A percentile compares a stretch with the other conserved stretches of the same genome.
phyloP scores from a whole-genome alignment of 1,140 invertebrate genomes.

The Bacillus rossius region DNA sequence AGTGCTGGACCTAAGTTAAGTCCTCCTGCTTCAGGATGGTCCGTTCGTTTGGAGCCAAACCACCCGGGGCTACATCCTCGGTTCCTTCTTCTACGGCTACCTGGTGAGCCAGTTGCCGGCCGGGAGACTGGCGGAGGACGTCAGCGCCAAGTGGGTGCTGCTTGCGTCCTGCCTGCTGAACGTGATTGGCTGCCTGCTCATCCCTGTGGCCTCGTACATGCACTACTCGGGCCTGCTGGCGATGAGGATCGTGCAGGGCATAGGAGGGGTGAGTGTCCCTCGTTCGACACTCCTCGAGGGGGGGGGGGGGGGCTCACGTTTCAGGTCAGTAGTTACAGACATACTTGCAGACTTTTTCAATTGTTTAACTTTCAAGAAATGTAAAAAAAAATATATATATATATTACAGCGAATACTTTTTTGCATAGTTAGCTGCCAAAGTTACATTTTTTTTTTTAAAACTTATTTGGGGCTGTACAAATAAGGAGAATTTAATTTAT shows the following conservation, averaged over 20 bases:
- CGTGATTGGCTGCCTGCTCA: constrained; percentile 62
- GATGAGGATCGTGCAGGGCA: constrained; percentile 70
- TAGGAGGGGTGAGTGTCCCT: constrained; percentile 67
- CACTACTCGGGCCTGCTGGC: constrained; percentile 54
- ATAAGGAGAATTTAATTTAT: too few species aligned
- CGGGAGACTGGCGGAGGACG: constrained; percentile 66
- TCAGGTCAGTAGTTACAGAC: too few species aligned
- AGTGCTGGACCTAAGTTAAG: too few species aligned
- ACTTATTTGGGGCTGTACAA: too few species aligned
- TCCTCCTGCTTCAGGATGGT: constrained; percentile 52
- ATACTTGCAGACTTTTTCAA: too few species aligned
- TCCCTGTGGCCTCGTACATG: constrained; percentile 51
- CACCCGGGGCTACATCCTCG: constrained; percentile 63
- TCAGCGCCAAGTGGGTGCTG: constrained; percentile 81
- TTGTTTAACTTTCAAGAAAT: too few species aligned
- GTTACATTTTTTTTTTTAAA: too few species aligned
- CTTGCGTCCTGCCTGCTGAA: constrained; percentile 71
- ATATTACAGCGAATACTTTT: too few species aligned
- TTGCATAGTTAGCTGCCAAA: too few species aligned
- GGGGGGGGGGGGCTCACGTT: not conserved
- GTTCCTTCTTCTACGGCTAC: constrained; percentile 83
- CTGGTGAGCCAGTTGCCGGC: constrained; percentile 73
- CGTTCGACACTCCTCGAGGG: not conserved
- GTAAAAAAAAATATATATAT: too few species aligned
- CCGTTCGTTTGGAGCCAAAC: constrained; percentile 62